phyloP scores from a whole-genome alignment of 1,140 invertebrate genomes.

The Schmidtea mediterranea region DNA sequence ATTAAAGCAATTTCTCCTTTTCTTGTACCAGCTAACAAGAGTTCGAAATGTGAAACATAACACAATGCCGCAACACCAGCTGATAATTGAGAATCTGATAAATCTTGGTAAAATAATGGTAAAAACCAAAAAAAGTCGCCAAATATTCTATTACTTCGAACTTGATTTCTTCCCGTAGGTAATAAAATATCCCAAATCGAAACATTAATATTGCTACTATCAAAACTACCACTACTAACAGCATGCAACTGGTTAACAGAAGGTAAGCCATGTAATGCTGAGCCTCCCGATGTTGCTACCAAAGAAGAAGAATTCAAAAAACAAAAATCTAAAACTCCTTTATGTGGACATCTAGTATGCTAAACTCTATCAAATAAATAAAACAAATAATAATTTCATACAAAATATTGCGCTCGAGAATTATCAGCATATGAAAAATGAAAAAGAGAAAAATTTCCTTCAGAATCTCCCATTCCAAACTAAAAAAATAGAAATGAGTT shows the following conservation, averaged over 20 bases:
- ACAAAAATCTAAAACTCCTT: conserved; percentile 44
- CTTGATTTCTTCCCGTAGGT: conserved; percentile 7
- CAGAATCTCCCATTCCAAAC: conserved; percentile 67
- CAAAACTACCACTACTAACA: too few species aligned
- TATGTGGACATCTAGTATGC: too few species aligned
- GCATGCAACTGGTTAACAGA: too few species aligned
- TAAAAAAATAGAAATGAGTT: conserved; percentile 12
- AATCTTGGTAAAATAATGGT: too few species aligned
- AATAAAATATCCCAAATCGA: conserved; percentile 12
- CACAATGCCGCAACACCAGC: too few species aligned
- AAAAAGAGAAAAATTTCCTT: conserved; percentile 44
- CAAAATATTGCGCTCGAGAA: neutral
- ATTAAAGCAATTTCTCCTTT: conserved; percentile 27
- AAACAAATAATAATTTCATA: too few species aligned
- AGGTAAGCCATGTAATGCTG: too few species aligned
- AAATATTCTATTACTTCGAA: neutral
- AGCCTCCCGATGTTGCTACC: conserved; percentile 60
- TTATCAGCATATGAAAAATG: conserved; percentile 34
- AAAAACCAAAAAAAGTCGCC: too few species aligned
- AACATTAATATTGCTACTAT: too few species aligned
- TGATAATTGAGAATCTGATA: too few species aligned
- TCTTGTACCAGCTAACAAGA: conserved; percentile 8
- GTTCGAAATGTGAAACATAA: too few species aligned
- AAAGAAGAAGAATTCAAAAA: conserved; percentile 88
- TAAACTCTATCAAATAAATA: too few species aligned